Base-by-base conservation (phyloP, 2,113 vertebrate genomes). In the Herpetotheres cachinnans region DNA sequence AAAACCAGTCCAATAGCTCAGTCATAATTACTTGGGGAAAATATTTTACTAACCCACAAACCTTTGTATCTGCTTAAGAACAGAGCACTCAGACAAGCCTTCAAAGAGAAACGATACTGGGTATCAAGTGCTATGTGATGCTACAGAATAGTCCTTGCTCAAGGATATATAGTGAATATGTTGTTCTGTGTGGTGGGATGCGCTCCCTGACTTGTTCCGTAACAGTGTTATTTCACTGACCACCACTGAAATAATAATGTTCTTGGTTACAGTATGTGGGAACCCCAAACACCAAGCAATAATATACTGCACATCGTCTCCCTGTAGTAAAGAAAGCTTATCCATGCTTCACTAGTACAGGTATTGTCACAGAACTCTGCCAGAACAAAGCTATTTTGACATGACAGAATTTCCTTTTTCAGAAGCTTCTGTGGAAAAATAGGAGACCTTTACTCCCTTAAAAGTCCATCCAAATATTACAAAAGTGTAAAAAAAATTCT, bases 81-180 rank as follows among this genome's bases (percentile, higher is more conserved):
- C n/a, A 76, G 49, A 78, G 19, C 1, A 2, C 26, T 82, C 21
- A 59, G 42, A 12, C 55, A 86, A 86, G 36, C 27, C 14, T 82
- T 46, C 55, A 47, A 74, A 92, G 63, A 49, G 21, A 90, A 72
- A 24, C 24, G 8, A 73, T 34, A 6, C 13, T 8, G 25, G 14
- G 4, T 18, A 50, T 54, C 42, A n/a, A 21, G 14, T 27, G 16
- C 44, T 81, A 32, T 6, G 4, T 10, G 25, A 58, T 54, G 26
- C 16, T 26, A 62, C 8, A 77, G 21, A 52, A 36, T 38, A 65
- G 27, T 18, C 27, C 29, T 46, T 47, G 20, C 26, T 62, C 50
- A 36, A 55, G 42, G 62, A 50, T 5, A 21, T 2, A 4, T 0
- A 24, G 13, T 8, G 30, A 73, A 14, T 16, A 1, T 21, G 22